Percentiles rank a stretch among this genome's conserved stretches.
These are phyloP conservation scores for Drosophila nasuta DNA, from an alignment of 1,140 invertebrate species.

Conservation along the genomic window DNA sequence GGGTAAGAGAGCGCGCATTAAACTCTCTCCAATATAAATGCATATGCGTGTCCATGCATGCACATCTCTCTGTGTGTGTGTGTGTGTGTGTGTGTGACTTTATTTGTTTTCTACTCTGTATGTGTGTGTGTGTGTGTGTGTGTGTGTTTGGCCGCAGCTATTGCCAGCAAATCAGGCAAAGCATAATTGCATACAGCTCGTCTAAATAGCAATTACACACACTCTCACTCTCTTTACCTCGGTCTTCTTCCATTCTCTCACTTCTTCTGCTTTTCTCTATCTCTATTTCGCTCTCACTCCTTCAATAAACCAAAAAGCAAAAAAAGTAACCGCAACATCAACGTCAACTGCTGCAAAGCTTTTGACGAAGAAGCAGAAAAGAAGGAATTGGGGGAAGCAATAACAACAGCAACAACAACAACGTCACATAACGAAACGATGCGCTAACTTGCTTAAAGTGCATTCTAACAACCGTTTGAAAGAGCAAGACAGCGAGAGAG, in stretches of 20 bases:
- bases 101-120: constrained; percentile 62
- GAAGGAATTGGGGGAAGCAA: no score
- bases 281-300: constrained; percentile 4
- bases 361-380: constrained; percentile 16
- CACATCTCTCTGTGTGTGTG: constrained; percentile 17
- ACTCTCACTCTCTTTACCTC: not conserved
- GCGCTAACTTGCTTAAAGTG: constrained; percentile 66
- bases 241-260: not conserved
- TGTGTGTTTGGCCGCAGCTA: constrained; percentile 68
- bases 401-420: not conserved
- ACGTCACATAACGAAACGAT: constrained; percentile 56
- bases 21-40: constrained; percentile 56
- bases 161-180: constrained; percentile 71
- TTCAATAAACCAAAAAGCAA: constrained; percentile 37
- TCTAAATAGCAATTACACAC: constrained; percentile 76
- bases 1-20: constrained; percentile 61
- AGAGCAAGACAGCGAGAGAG: not conserved
- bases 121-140: constrained; percentile 18
- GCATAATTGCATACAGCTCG: constrained; percentile 45
- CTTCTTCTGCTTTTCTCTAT: not conserved
- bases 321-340: not conserved
- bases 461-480: constrained; percentile 18
- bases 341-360: constrained; percentile 15
- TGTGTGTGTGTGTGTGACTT: constrained; percentile 48
- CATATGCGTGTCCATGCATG: not conserved